Base-by-base conservation (phyloP, 2,113 vertebrate genomes). In the Lophochroa leadbeateri region DNA sequence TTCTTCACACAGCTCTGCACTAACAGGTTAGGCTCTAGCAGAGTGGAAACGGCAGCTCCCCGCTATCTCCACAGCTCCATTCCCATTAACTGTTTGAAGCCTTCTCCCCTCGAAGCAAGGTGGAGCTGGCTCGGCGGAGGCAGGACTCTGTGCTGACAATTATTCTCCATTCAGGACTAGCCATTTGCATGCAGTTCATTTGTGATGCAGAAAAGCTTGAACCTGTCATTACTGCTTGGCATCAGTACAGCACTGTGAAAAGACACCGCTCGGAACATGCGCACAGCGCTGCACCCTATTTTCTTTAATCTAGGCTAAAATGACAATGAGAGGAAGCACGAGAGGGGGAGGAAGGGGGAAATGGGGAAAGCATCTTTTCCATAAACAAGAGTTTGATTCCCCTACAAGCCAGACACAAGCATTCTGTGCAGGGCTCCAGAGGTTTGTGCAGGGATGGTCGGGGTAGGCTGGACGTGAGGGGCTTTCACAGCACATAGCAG, bases 151-250 rank as follows among this genome's bases (percentile, higher is more conserved):
- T 11, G 19, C 93, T 78, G 96, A 97, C 98, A 98, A 97, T 97
- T 97, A 97, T 89, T 92, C 94, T 94, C 97, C 96, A 79, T 96
- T 98, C 97, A 92, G 95, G 96, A 96, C 25, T 49, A 97, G 96
- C 97, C 97, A 98, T 98, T 98, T 98, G 98, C 98, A 98, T 98
- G 97, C 97, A 97, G 93, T 91, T 97, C 97, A 97, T 98, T 97
- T 96, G 96, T 94, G 94, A 97, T 97, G 97, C 97, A 50, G 97
- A 97, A 97, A 98, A 97, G 97, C 97, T 97, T 97, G 97, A 98
- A 96, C 97, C 98, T 97, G 97, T 98, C 98, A 98, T 98, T 98
- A 97, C 87, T 93, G 96, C 95, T 97, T 97, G 98, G 97, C 97
- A 98, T 97, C 91, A 97, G 96, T 60, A 67, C 94, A 86, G 91